phyloP scores from a whole-genome alignment of 2,797 vertebrate genomes.

The Tachyglossus aculeatus region DNA sequence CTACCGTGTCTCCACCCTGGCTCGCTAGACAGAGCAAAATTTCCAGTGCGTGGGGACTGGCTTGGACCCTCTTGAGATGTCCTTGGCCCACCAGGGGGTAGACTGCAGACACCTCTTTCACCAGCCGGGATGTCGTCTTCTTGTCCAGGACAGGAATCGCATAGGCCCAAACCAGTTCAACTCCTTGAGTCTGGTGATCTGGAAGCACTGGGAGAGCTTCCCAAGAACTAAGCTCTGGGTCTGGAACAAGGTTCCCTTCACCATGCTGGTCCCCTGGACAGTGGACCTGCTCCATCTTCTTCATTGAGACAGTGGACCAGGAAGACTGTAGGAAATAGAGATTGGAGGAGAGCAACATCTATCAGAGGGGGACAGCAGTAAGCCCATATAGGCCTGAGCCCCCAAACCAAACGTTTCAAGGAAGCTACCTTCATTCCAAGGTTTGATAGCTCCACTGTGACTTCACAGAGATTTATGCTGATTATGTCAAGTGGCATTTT shows the following conservation, averaged over 20 bases:
- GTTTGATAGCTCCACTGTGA: rapidly evolving
- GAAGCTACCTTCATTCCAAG: neutral
- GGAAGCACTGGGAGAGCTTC: conserved; percentile 80
- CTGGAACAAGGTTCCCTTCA: neutral
- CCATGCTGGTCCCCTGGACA: neutral
- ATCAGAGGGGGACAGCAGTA: neutral
- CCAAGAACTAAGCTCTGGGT: conserved; percentile 62
- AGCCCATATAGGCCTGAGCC: neutral
- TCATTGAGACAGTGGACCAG: neutral
- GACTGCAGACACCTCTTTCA: conserved; percentile 73
- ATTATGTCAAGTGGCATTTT: neutral
- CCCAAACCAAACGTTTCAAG: neutral
- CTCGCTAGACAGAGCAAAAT: conserved; percentile 79
- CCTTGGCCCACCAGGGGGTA: conserved; percentile 71
- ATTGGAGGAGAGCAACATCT: conserved; percentile 31
- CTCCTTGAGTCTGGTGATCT: conserved; percentile 73
- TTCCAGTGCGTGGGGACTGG: conserved; percentile 75
- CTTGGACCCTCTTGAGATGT: conserved; percentile 86
- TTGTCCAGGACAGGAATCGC: conserved; percentile 82
- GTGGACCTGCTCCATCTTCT: conserved; percentile 22
- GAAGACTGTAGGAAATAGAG: conserved; percentile 55
- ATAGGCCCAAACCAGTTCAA: conserved; percentile 76
- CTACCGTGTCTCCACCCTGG: conserved; percentile 18
- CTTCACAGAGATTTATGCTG: neutral
- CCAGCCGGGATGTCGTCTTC: conserved; percentile 80